Percentiles rank a stretch among this genome's conserved stretches.
phyloP scores from a whole-genome alignment of 2,888 invertebrate species.

The Epirrhoe alternata region DNA sequence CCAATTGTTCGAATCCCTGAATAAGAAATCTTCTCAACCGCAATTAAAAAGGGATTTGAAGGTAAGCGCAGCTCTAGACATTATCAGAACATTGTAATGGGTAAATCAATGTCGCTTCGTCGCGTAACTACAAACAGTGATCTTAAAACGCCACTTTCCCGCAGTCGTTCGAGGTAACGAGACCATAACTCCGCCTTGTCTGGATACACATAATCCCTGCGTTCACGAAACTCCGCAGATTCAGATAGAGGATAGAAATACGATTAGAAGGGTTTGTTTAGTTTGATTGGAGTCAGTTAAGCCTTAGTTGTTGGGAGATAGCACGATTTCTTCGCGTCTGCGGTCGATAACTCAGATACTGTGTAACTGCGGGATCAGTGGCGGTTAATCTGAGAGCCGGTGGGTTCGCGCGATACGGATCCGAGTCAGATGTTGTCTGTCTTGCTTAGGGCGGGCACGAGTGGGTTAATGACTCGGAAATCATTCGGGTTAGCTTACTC shows the following conservation, averaged over 20 bases:
- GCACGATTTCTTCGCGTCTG: conserved; percentile 82
- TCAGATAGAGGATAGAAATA: conserved; percentile 79
- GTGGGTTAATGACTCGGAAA: conserved; percentile 83
- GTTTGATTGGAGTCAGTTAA: conserved; percentile 81
- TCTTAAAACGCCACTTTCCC: conserved; percentile 62
- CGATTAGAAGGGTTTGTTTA: conserved; percentile 82
- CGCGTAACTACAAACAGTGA: conserved; percentile 55
- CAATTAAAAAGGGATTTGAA: conserved; percentile 47
- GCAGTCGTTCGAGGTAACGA: conserved; percentile 76
- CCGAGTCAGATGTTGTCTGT: conserved; percentile 83
- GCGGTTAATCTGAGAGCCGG: conserved; percentile 78
- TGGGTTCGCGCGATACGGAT: conserved; percentile 80
- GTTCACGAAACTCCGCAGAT: conserved; percentile 74
- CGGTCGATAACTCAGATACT: conserved; percentile 80
- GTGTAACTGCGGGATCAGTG: conserved; percentile 69
- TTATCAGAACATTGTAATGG: conserved; percentile 59
- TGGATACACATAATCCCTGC: conserved; percentile 71
- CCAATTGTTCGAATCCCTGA: conserved; percentile 33
- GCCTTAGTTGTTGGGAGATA: conserved; percentile 78
- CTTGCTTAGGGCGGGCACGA: conserved; percentile 80
- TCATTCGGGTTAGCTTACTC: conserved; percentile 82
- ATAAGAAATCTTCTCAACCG: conserved; percentile 38
- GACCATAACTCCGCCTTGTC: conserved; percentile 77
- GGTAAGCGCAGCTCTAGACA: conserved; percentile 46
- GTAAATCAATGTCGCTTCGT: conserved; percentile 51